Evolutionary conservation across 2,888 invertebrate genomes (phyloP), one percentile per base, ranked within the genome.

Genomic region (Drosophila atripex): DNA sequence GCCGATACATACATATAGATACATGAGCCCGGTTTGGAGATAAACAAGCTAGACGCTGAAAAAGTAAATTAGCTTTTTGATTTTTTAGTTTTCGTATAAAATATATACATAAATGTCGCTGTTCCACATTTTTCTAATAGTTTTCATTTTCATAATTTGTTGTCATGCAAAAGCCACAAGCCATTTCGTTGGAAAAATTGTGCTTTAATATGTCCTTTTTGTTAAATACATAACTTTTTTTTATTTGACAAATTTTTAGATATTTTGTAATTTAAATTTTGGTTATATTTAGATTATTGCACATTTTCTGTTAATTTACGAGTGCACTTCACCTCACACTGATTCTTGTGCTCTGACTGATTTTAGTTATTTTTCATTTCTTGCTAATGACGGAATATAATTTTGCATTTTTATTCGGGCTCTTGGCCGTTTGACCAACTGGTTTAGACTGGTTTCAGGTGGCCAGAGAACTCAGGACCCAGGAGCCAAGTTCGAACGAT

Each of bases 1-100:
- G 43, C 49, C 35, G 18, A 75, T 75, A 75, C 76, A 73, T 77
- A 75, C 76, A 77, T 75, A 75, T 25, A 75, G 66, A 69, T 75
- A 73, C 76, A 76, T 75, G 60, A 57, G 63, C 35, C 56, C 38
- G 50, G 41, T 58, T 54, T 52, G 50, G 11, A 45, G 72, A 28
- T 47, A 51, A 51, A 35, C 50, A 61, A 71, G 45, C 53, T 70
- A 50, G 51, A 63, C 41, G 72, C 73, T 55, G 47, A 71, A 61
- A 54, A 32, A 30, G n/a, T 61, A 32, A 41, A 25, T 49, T 39
- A 30, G 11, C n/a, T 18, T 35, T 30, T 35, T 11, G 14, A 4
- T 25, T 30, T 7, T 23, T n/a, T 12, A 9, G 23, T 25, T 35
- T 35, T 32, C 2, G 21, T 45, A 30, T 23, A 25, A 12, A 30